Conservation (phyloP, 2,888 invertebrate species). For the Ptychoptera contaminata region DNA sequence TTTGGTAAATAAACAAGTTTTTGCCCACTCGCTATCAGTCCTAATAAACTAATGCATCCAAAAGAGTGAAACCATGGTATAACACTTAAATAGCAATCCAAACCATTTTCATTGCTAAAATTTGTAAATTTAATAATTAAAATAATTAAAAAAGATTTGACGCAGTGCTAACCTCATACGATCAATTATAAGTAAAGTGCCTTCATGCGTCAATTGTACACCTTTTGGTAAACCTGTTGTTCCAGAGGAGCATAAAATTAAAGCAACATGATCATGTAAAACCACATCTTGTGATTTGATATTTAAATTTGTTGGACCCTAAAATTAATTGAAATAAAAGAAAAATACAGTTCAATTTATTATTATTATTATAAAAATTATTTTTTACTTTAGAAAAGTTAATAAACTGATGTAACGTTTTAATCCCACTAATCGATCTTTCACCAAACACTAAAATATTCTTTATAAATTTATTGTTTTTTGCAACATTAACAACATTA, state of each 20-base stretch:
- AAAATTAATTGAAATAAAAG: neutral
- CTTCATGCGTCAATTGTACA: conserved; percentile 45
- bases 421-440: neutral
- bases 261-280: conserved; percentile 39
- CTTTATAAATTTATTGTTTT: conserved; percentile 36
- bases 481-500: conserved; percentile 37
- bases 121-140: too few relatives aligned
- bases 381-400: too few relatives aligned
- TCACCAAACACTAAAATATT: conserved; percentile 42
- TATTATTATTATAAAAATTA: too few relatives aligned
- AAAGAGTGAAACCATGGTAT: conserved; percentile 77
- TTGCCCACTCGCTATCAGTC: conserved; percentile 39
- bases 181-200: too few relatives aligned
- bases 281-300: conserved; percentile 18
- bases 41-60: conserved; percentile 50
- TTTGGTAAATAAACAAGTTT: conserved; percentile 41
- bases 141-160: too few relatives aligned
- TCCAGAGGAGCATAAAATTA: conserved; percentile 65
- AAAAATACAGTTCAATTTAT: too few relatives aligned
- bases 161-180: too few relatives aligned
- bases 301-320: conserved; percentile 1
- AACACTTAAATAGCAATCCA: conserved; percentile 38
- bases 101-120: conserved; percentile 9
- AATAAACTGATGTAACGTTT: too few relatives aligned
- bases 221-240: conserved; percentile 68